Evolutionary conservation across 1,140 invertebrate species (phyloP).

Genomic region (Pseudachorutes palmiensis): DNA sequence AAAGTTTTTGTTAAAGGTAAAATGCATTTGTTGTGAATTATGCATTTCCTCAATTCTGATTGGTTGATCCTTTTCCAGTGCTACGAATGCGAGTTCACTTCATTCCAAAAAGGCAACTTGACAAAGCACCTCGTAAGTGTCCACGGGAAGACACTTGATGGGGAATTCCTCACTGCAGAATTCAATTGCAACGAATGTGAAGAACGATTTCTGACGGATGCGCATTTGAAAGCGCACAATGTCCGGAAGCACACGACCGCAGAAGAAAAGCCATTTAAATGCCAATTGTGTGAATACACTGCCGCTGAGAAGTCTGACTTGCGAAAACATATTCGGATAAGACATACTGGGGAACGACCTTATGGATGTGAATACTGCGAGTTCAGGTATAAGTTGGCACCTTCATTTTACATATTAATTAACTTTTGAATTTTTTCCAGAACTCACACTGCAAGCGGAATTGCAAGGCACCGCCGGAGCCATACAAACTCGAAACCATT

Average conservation of each 20-base stretch:
- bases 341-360: conserved; percentile 40
- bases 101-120: conserved; percentile 39
- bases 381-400: conserved; percentile 26
- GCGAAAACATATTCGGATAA: conserved; percentile 45
- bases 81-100: conserved; percentile 31
- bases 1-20: conserved; percentile 37
- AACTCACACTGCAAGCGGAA: conserved; percentile 31
- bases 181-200: conserved; percentile 37
- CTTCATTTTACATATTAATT: conserved; percentile 14
- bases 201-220: conserved; percentile 37
- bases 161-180: conserved; percentile 29
- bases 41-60: conserved; percentile 13
- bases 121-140: conserved; percentile 39
- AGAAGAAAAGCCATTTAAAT: conserved; percentile 45
- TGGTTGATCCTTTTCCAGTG: conserved; percentile 27
- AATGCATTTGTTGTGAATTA: conserved; percentile 6
- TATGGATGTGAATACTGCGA: conserved; percentile 41
- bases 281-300: conserved; percentile 46
- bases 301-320: conserved; percentile 47
- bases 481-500: conserved; percentile 38
- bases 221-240: conserved; percentile 39
- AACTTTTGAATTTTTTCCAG: conserved; percentile 22
- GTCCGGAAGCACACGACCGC: conserved; percentile 35
- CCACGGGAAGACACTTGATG: conserved; percentile 38
- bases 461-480: conserved; percentile 38